Evolutionary conservation across 2,113 vertebrate genomes (phyloP).

Genomic region (Indicator maculatus): DNA sequence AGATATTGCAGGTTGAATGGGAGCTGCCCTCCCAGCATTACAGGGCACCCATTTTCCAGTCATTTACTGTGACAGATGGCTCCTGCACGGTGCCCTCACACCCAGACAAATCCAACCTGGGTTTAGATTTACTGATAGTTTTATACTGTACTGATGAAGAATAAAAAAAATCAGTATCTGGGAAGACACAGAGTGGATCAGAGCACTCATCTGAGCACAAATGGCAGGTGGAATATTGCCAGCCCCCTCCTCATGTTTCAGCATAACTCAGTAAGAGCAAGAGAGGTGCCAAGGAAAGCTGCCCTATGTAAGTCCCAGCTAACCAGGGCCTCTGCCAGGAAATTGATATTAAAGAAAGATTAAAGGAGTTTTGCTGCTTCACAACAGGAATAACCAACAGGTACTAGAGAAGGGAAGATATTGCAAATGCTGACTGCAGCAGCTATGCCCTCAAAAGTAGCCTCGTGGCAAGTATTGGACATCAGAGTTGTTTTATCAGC

Average conservation of each 20-base stretch:
- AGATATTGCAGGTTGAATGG: fast-evolving
- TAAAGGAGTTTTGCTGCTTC: neutral
- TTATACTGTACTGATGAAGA: neutral
- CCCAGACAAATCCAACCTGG: neutral
- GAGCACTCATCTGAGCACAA: neutral
- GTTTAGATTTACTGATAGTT: neutral
- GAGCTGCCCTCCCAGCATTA: neutral
- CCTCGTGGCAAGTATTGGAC: neutral
- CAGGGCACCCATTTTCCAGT: neutral
- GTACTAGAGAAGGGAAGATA: neutral
- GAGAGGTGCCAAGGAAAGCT: neutral
- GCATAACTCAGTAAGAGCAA: neutral
- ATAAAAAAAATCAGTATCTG: neutral
- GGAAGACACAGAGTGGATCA: neutral
- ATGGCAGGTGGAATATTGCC: neutral
- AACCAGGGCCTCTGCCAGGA: neutral
- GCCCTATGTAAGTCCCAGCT: neutral
- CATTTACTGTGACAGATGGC: neutral
- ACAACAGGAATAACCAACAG: neutral
- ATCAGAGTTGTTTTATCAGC: neutral
- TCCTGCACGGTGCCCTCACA: neutral
- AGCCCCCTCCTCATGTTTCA: neutral
- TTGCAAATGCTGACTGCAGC: neutral
- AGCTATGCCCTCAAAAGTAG: neutral
- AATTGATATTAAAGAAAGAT: neutral